Evolutionary conservation across 2,113 vertebrate species (phyloP).

Genomic region (Gallinago media): DNA sequence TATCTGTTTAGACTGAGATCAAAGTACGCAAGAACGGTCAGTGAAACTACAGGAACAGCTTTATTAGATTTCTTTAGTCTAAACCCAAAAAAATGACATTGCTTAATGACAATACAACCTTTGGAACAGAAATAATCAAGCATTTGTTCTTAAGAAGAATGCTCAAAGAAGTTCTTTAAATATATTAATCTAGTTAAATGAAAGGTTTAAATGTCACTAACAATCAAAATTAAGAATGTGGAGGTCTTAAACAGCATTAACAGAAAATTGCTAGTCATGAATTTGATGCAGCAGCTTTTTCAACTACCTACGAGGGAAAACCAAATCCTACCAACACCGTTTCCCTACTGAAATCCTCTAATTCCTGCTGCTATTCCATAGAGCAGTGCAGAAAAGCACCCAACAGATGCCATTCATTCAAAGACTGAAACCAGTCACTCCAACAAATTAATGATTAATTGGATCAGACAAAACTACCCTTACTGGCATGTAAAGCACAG

Average conservation of each 20-base stretch:
- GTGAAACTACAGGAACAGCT: not conserved
- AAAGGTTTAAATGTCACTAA: not conserved
- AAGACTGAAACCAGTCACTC: not conserved
- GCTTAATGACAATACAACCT: not conserved
- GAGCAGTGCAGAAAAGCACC: not conserved
- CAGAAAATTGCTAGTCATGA: not conserved
- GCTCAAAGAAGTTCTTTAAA: not conserved
- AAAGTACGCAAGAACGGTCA: not conserved
- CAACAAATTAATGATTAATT: not conserved
- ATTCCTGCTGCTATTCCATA: not conserved
- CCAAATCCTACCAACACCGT: not conserved
- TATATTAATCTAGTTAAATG: not conserved
- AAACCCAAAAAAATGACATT: not conserved
- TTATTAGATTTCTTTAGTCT: not conserved
- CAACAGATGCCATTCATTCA: not conserved
- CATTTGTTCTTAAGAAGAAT: not conserved
- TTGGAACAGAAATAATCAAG: constrained; percentile 9
- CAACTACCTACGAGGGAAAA: not conserved
- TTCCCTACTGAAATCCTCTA: not conserved
- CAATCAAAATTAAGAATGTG: not conserved
- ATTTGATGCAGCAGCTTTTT: not conserved
- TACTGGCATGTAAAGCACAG: not conserved
- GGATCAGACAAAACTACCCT: not conserved
- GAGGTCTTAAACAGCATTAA: not conserved
- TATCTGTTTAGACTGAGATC: not conserved